A percentile compares a stretch with the other conserved stretches of the same genome.
phyloP scores from a whole-genome alignment of 2,888 invertebrate genomes.

The Drosophila putrida region DNA sequence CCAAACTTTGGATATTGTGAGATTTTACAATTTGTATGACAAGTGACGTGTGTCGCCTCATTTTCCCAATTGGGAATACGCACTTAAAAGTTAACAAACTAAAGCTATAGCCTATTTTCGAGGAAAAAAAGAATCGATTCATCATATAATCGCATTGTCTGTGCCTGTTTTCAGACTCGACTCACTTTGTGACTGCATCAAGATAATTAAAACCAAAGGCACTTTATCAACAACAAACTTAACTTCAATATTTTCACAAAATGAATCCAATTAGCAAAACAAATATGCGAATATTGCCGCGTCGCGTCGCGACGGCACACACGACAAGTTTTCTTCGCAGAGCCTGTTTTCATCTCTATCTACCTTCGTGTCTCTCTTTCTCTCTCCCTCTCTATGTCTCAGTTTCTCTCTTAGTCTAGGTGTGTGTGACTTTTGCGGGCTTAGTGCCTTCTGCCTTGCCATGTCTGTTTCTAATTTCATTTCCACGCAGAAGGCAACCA shows the following conservation, averaged over 20 bases:
- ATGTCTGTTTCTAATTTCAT: conserved; percentile 54
- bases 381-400: neutral
- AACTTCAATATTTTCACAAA: conserved; percentile 63
- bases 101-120: conserved; percentile 22
- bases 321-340: neutral
- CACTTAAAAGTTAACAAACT: neutral
- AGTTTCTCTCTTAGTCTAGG: neutral
- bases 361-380: neutral
- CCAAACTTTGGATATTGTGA: too few species aligned
- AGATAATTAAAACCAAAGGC: conserved; percentile 40
- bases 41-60: too few species aligned
- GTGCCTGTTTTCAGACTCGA: neutral
- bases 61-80: too few species aligned
- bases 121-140: conserved; percentile 5
- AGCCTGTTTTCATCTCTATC: neutral
- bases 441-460: conserved; percentile 38
- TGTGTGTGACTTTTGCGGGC: conserved; percentile 54
- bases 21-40: too few species aligned
- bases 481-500: conserved; percentile 49
- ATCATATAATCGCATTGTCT: neutral
- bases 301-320: conserved; percentile 18
- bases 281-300: conserved; percentile 56
- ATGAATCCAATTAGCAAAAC: conserved; percentile 71
- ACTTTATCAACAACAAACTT: conserved; percentile 32
- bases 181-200: conserved; percentile 3